These are phyloP conservation scores for Epinephelus coioides DNA, from an alignment of 2,797 vertebrate genomes.

Conservation along the genomic window DNA sequence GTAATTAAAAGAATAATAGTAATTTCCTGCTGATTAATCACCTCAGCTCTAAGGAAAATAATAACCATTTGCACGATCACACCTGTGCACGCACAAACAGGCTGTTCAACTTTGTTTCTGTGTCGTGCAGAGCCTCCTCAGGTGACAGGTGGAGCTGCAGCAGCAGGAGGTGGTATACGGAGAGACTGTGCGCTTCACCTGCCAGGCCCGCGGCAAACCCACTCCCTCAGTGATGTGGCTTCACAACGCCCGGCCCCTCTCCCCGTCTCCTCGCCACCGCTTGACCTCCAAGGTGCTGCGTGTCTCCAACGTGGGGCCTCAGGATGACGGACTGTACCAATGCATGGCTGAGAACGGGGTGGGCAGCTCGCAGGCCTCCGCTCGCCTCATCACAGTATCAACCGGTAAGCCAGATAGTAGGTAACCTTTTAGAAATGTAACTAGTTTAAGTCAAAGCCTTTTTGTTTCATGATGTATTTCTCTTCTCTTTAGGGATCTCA, in stretches of 20 bases:
- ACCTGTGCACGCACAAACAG: neutral
- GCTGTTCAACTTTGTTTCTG: neutral
- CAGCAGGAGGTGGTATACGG: conserved; percentile 91
- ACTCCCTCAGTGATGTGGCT: conserved; percentile 93
- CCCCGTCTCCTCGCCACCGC: conserved; percentile 88
- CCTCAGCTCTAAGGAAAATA: neutral
- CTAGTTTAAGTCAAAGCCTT: neutral
- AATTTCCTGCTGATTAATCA: neutral
- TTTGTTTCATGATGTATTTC: neutral
- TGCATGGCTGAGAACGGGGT: conserved; percentile 97
- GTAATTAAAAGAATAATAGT: neutral
- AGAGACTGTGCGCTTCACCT: conserved; percentile 92
- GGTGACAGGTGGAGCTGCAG: conserved; percentile 93
- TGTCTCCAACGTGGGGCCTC: conserved; percentile 89
- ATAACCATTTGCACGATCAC: neutral
- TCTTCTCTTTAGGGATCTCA: conserved; percentile 55
- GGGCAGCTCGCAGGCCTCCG: conserved; percentile 93
- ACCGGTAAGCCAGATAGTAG: conserved; percentile 81
- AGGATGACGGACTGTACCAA: conserved; percentile 96
- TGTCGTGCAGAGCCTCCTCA: conserved; percentile 91
- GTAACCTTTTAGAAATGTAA: neutral
- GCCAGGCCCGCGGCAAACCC: conserved; percentile 93
- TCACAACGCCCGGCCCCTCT: conserved; percentile 90
- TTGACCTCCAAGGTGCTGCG: conserved; percentile 85
- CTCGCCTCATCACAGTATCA: conserved; percentile 88